phyloP scores from a whole-genome alignment of 2,113 vertebrate species.

The Oncorhynchus tshawytscha region DNA sequence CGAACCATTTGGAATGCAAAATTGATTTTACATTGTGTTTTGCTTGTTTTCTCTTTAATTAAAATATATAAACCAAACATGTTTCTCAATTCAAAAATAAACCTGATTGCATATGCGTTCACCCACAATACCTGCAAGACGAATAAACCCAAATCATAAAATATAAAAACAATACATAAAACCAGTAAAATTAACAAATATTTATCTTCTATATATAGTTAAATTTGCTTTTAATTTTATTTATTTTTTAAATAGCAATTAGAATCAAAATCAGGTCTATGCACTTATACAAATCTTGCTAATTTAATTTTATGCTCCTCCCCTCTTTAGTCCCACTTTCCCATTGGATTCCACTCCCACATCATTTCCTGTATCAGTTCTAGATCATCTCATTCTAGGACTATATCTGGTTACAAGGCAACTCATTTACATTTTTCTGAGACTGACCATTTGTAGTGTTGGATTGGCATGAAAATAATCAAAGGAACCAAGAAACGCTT shows the following conservation, averaged over 20 bases:
- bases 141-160: constrained; percentile 70
- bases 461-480: constrained; percentile 30
- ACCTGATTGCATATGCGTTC: constrained; percentile 77
- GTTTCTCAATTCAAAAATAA: constrained; percentile 70
- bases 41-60: constrained; percentile 62
- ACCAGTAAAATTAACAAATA: constrained; percentile 76
- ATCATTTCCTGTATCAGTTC: neutral
- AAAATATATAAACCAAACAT: constrained; percentile 66
- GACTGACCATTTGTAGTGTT: constrained; percentile 29
- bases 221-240: constrained; percentile 75
- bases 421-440: constrained; percentile 33
- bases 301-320: constrained; percentile 35
- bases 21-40: constrained; percentile 11
- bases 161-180: constrained; percentile 70
- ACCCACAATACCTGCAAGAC: constrained; percentile 71
- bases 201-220: constrained; percentile 75
- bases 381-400: neutral
- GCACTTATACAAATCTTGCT: constrained; percentile 31
- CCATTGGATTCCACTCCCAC: neutral
- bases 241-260: constrained; percentile 52
- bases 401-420: constrained; percentile 40
- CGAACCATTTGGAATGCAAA: too few species aligned
- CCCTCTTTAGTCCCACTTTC: constrained; percentile 1
- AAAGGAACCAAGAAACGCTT: constrained; percentile 19
- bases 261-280: constrained; percentile 51